phyloP scores from a whole-genome alignment of 2,113 vertebrate species.

The Alligator mississippiensis region DNA sequence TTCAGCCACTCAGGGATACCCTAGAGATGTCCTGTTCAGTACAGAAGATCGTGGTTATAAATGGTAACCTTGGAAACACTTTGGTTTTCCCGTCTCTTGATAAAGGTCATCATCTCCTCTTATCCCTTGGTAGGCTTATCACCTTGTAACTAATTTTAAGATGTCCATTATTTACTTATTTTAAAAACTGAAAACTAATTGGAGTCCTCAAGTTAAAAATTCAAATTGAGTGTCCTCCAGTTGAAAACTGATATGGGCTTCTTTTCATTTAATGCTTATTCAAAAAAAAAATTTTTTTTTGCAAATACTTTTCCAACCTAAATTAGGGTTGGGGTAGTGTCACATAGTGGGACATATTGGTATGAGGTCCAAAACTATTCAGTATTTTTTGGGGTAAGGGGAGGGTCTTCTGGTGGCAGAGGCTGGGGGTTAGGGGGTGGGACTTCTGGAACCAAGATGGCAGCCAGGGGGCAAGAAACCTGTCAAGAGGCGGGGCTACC shows the following conservation, averaged over 20 bases:
- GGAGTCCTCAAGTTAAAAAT: constrained; percentile 1
- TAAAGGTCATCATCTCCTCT: background rate
- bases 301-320: background rate
- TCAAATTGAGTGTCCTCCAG: background rate
- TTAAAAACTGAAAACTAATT: background rate
- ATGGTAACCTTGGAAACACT: background rate
- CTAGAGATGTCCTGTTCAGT: too few relatives aligned
- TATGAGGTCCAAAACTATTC: background rate
- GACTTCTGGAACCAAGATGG: too few relatives aligned
- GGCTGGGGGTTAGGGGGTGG: too few relatives aligned
- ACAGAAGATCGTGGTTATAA: background rate
- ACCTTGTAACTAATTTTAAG: background rate
- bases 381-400: background rate
- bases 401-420: too few relatives aligned
- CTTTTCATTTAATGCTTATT: background rate
- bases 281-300: background rate
- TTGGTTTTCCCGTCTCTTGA: background rate
- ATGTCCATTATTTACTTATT: constrained; percentile 26
- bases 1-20: background rate
- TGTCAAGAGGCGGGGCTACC: too few relatives aligned
- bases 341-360: background rate
- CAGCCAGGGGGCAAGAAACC: too few relatives aligned
- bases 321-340: background rate
- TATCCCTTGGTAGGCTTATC: background rate
- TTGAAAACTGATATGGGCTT: background rate